phyloP scores from a whole-genome alignment of 2,797 vertebrate genomes.

The Periophthalmus magnuspinnatus region DNA sequence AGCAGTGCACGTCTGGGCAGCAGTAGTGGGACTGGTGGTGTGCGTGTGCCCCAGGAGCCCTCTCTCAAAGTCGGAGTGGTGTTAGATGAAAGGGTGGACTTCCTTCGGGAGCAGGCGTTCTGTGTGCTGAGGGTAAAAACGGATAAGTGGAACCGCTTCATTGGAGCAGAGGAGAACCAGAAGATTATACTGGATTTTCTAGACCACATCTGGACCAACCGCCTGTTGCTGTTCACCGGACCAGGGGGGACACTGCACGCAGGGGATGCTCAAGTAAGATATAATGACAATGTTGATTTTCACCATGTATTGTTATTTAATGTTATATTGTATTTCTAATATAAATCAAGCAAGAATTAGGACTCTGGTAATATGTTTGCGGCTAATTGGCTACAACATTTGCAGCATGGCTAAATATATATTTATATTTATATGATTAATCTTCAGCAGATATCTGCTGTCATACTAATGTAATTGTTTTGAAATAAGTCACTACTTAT shows the following conservation, averaged over 20 bases:
- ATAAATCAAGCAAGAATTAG: not conserved
- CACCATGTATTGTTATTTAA: not conserved
- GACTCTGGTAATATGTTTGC: not conserved
- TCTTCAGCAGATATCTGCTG: constrained; percentile 9
- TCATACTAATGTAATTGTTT: constrained; percentile 47
- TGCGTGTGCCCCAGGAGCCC: constrained; percentile 67
- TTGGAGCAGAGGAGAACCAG: constrained; percentile 82
- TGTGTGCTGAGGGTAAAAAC: constrained; percentile 79
- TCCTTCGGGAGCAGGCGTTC: constrained; percentile 80
- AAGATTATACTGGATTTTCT: constrained; percentile 79
- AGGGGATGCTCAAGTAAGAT: constrained; percentile 76
- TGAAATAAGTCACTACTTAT: constrained; percentile 82
- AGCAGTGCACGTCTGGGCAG: constrained; percentile 43
- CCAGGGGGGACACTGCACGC: constrained; percentile 79
- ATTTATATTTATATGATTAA: not conserved
- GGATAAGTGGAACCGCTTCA: constrained; percentile 85
- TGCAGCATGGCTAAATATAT: not conserved
- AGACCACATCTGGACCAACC: constrained; percentile 70
- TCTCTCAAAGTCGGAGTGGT: constrained; percentile 67
- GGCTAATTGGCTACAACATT: not conserved
- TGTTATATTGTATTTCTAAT: not conserved
- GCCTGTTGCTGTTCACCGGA: constrained; percentile 76
- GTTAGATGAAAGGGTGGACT: constrained; percentile 81
- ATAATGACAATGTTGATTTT: constrained; percentile 1
- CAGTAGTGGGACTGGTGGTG: constrained; percentile 45